Base-by-base conservation (phyloP, 2,113 vertebrate genomes). In the Indicator indicator region DNA sequence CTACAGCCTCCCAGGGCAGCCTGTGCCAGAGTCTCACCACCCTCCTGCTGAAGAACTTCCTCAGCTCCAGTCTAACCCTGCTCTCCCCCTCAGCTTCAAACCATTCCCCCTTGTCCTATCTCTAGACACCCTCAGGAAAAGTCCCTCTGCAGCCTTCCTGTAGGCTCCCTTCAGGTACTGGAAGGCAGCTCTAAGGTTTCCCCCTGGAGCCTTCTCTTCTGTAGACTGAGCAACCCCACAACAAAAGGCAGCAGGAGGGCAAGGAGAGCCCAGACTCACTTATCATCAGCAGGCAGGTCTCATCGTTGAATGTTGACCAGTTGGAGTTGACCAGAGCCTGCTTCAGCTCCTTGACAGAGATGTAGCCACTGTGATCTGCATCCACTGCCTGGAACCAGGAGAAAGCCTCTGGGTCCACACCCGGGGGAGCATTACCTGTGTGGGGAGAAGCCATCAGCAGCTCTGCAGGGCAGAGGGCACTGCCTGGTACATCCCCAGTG, bases 311-410 rank as follows among this genome's bases (percentile, higher is more conserved):
- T 2, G 98, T 60, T 1, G 99, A 98, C 98, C 98, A 99, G 97
- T 99, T 99, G 95, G 98, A 98, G 97, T 99, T 99, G 95, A 99
- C 97, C 13, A 99, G 98, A 0, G 99, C 99, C 96, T 99, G 99
- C 86, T 98, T 99, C 75, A 99, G 98, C 97, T 99, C 99, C 95
- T 98, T 99, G 27, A 96, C 82, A 8, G 98, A 98, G 97, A 99
- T 99, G 96, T 94, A 99, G 72, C 99, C 99, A 7, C 99, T 99
- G 96, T 42, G 98, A 95, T 99, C 99, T 0, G 96, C 76, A 64
- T 99, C 99, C 7, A 99, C 99, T 0, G 97, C 97, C 90, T 98
- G 98, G 97, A 99, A 99, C 99, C 99, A 99, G 96, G 99, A 98
- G 48, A 98, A 98, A 2, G 99, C 98, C 95, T 99, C 99, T 0